Base-by-base conservation (phyloP, 2,888 invertebrate genomes). In the Bhutanitis thaidina region DNA sequence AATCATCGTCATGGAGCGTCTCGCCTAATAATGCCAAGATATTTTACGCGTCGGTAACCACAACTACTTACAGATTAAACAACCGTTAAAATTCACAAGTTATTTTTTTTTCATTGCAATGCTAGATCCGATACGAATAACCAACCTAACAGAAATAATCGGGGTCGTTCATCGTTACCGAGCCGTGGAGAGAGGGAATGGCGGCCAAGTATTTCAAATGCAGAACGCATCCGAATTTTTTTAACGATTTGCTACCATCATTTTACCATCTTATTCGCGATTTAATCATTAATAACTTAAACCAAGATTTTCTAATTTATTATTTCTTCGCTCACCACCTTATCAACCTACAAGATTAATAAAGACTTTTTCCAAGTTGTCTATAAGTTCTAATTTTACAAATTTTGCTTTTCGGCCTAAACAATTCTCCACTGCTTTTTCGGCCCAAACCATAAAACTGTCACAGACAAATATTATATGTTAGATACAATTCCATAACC, bases 131-230 rank as follows among this genome's bases (percentile, higher is more conserved):
- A 59, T 57, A 54, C 49, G 53, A 56, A 48, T 48, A 35, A 40
- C 36, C 35, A 25, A 48, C 34, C 53, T 52, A 55, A 66, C 66
- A 67, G 65, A 73, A 78, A 78, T 78, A 74, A 74, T 73, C 70
- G 61, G 63, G 62, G 64, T 44, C 68, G 63, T 65, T 59, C 69
- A 71, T 75, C 62, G 67, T 57, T 66, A 57, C 52, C 63, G 61
- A 57, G 47, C 59, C 73, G 68, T 72, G 72, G 62, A 72, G 62
- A 64, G 60, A 58, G 56, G 54, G 61, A 44, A 56, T 25, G 56
- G 53, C 57, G 50, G 84, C 83, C 83, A 83, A 84, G 80, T 81
- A 80, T 80, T 40, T 39, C 15, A 15, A 69, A 69, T 65, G 60
- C 66, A 67, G 67, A 74, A 58, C 67, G 74, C 64, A 77, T 82